Evolutionary conservation across 2,888 invertebrate species (phyloP).

Genomic region (Neuroscelio doddi): DNA sequence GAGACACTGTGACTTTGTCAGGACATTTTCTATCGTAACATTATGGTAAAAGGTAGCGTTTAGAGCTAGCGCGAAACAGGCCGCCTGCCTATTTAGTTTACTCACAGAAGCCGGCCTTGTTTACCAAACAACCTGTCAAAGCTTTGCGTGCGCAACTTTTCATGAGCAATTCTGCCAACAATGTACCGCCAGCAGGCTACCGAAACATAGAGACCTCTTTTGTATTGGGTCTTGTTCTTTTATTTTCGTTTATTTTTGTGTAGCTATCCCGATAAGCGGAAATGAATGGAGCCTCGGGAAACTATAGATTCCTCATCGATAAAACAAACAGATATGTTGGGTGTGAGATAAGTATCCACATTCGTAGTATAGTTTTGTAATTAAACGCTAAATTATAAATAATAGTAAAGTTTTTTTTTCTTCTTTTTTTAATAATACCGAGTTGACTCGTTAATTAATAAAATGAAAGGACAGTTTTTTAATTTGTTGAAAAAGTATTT

Average conservation of each 20-base stretch:
- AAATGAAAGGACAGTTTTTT: too few species aligned
- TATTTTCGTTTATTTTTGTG: not conserved
- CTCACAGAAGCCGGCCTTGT: slow-evolving; percentile 52
- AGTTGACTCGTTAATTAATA: too few species aligned
- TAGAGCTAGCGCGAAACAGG: slow-evolving; percentile 46
- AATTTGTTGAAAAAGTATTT: too few species aligned
- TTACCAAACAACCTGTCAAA: slow-evolving; percentile 61
- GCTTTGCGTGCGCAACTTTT: slow-evolving; percentile 59
- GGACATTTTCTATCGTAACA: slow-evolving; percentile 44
- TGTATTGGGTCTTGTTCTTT: not conserved
- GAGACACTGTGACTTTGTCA: slow-evolving; percentile 4
- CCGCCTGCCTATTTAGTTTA: slow-evolving; percentile 42
- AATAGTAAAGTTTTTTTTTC: too few species aligned
- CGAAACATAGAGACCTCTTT: not conserved
- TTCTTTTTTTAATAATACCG: too few species aligned
- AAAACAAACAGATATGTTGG: too few species aligned
- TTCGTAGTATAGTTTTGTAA: too few species aligned
- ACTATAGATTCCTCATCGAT: too few species aligned
- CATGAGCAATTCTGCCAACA: slow-evolving; percentile 56
- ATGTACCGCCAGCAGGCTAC: slow-evolving; percentile 37
- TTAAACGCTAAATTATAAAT: too few species aligned
- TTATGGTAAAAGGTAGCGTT: slow-evolving; percentile 39
- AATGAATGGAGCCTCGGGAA: too few species aligned
- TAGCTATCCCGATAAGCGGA: too few species aligned
- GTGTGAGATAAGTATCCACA: too few species aligned